phyloP scores from a whole-genome alignment of 1,140 invertebrate species.

The Dryas iulia region DNA sequence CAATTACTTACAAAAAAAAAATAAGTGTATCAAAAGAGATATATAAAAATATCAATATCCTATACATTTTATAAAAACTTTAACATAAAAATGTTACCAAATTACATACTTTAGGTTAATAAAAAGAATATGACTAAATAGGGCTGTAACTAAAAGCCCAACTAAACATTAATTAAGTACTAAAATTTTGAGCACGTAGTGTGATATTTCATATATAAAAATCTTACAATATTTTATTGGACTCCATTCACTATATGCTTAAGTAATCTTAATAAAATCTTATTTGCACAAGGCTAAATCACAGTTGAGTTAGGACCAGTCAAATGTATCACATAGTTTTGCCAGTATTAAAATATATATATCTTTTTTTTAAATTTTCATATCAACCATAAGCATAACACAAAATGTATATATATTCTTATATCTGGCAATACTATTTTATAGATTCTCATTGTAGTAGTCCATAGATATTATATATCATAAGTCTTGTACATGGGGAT shows the following conservation, averaged over 20 bases:
- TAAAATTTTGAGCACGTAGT: constrained; percentile 27
- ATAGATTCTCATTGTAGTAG: constrained; percentile 35
- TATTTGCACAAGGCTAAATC: constrained; percentile 48
- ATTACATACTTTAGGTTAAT: background rate
- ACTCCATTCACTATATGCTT: constrained; percentile 21
- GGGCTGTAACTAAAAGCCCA: background rate
- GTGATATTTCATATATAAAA: constrained; percentile 18
- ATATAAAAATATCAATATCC: background rate
- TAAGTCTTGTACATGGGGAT: constrained; percentile 32
- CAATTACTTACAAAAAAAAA: constrained; percentile 8
- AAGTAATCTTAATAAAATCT: constrained; percentile 19
- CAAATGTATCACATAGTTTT: background rate
- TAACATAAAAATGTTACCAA: background rate
- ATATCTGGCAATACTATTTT: constrained; percentile 15
- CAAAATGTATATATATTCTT: background rate
- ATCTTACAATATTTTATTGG: constrained; percentile 11
- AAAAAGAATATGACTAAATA: background rate
- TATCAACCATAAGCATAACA: background rate
- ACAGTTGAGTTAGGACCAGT: constrained; percentile 67
- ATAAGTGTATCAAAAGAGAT: constrained; percentile 11
- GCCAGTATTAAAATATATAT: background rate
- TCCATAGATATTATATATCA: constrained; percentile 35
- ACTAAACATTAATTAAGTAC: constrained; percentile 21
- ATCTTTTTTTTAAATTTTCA: background rate
- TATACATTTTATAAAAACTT: constrained; percentile 1